Evolutionary conservation across 2,113 vertebrate species (phyloP), one percentile per base, ranked within the genome.

Genomic region (Siniperca knerii): DNA sequence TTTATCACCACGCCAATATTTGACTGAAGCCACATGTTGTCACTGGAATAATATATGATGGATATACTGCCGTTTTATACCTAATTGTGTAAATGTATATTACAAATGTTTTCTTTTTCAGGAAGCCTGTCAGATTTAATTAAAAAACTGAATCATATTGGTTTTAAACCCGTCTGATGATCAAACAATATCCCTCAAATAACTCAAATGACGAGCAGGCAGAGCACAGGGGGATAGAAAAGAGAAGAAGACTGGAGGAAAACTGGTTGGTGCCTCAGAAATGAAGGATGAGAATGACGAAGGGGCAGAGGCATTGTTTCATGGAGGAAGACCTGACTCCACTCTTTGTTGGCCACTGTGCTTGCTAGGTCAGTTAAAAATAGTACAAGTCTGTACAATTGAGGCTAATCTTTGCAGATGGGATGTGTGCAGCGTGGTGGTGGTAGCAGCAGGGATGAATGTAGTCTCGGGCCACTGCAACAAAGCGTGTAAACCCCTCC

Each of bases 291-390:
- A 65, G 12, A 13, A 35, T 40, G 33, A 44, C 61, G 23, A 77
- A 66, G 8, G 21, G 1, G 37, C 23, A 65, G 52, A 71, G 57
- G 64, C 44, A 70, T 75, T 85, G 75, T 83, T 86, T 71, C 58
- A 64, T n/a, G 40, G 77, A 84, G 72, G 77, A 73, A 67, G 83
- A 83, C 87, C 84, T 77, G 85, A 80, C 85, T 91, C 72, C 25
- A 68, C 54, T 84, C 81, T 88, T 79, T 82, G 78, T 77, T 73
- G 90, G 81, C 90, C 84, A 76, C 81, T 76, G 84, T 65, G 88
- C 86, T 90, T 85, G 93, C 83, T 94, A 79, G 95, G 95, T 94
- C 95, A 94, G 94, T 88, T 94, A 95, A 90, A 95, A 94, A 95
- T 95, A 95, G 94, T 89, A 77, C 82, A 70, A 85, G 85, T 81